These are phyloP conservation scores for Luscinia luscinia DNA, from an alignment of 2,797 vertebrate genomes.

Conservation along the genomic window DNA sequence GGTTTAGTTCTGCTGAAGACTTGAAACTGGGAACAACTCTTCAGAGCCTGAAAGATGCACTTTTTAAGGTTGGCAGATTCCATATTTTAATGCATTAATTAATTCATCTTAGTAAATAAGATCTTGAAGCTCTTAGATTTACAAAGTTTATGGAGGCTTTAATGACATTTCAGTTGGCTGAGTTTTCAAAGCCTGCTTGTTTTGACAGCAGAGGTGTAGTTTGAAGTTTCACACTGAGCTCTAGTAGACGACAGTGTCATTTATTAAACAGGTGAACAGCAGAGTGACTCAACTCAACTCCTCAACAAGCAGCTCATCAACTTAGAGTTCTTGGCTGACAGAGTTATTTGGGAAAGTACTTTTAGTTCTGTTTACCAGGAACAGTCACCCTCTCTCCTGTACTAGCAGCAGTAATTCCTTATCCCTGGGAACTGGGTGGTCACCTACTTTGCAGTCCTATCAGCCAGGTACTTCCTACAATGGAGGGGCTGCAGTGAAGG, in stretches of 20 bases:
- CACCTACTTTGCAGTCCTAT: neutral
- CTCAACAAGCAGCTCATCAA: neutral
- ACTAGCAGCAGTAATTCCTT: neutral
- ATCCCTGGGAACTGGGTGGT: neutral
- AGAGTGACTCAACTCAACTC: neutral
- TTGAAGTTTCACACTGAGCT: neutral
- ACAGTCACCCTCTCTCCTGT: neutral
- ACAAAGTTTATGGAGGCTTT: neutral
- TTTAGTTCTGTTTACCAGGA: neutral
- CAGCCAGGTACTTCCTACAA: neutral
- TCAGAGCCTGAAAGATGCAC: constrained; percentile 95
- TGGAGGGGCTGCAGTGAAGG: neutral
- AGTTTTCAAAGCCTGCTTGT: neutral
- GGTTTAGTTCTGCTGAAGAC: constrained; percentile 91
- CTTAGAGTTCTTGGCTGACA: neutral
- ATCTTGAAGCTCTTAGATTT: neutral
- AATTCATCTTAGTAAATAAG: neutral
- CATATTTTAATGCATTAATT: neutral
- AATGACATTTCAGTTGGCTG: neutral
- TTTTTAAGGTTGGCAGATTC: constrained; percentile 87
- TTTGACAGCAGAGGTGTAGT: neutral
- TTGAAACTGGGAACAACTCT: constrained; percentile 89
- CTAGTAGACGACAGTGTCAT: neutral
- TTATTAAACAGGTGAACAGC: neutral
- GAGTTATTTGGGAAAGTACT: neutral